A percentile compares a stretch with the other conserved stretches of the same genome.
phyloP scores from a whole-genome alignment of 2,113 vertebrate genomes.

The Fukomys damarensis region DNA sequence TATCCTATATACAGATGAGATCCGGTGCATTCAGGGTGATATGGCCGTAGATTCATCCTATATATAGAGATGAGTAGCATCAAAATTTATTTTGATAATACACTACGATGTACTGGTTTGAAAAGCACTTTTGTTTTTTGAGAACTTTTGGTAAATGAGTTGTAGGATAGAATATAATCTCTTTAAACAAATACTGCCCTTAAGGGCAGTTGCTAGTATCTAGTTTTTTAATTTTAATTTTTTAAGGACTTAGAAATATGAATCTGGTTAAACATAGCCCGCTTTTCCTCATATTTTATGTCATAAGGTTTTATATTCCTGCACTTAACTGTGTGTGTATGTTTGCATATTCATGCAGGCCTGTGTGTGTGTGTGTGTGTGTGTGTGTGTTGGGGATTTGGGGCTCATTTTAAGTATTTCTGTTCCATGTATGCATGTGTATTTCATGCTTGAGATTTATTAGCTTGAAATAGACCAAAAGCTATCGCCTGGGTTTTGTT shows the following conservation, averaged over 20 bases:
- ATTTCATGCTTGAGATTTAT: slow-evolving; percentile 10
- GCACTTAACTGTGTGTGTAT: background rate
- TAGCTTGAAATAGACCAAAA: slow-evolving; percentile 30
- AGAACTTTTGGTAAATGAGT: slow-evolving; percentile 21
- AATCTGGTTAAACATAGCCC: slow-evolving; percentile 9
- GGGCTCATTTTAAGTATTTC: slow-evolving; percentile 3
- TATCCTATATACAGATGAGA: background rate
- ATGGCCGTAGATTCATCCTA: background rate
- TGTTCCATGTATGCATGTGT: background rate
- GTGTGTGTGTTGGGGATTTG: background rate
- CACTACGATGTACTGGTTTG: background rate
- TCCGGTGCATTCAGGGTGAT: background rate
- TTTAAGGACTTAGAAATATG: background rate
- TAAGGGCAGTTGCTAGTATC: background rate
- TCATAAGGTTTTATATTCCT: background rate
- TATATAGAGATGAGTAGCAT: background rate
- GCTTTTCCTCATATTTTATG: slow-evolving; percentile 13
- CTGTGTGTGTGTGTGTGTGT: background rate
- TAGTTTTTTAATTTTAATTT: background rate
- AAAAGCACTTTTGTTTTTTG: background rate
- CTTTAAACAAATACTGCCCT: background rate
- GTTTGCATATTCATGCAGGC: no score
- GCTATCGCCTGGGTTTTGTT: background rate
- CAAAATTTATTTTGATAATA: background rate
- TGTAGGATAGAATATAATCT: background rate